These are phyloP conservation scores for Musca vetustissima DNA, from an alignment of 1,140 invertebrate species.

Conservation along the genomic window DNA sequence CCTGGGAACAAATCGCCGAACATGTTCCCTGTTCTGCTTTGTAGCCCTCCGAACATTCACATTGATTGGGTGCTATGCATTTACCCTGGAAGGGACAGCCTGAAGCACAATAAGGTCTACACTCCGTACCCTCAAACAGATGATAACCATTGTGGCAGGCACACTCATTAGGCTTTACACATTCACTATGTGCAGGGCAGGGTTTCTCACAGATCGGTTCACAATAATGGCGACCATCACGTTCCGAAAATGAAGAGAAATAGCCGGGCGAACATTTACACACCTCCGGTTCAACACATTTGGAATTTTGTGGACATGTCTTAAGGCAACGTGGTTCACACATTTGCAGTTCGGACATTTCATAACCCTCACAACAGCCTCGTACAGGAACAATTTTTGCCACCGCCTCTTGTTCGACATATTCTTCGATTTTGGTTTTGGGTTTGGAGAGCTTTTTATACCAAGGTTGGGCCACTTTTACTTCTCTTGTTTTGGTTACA, in stretches of 20 bases:
- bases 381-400: neutral
- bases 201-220: slow-evolving; percentile 14
- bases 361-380: slow-evolving; percentile 14
- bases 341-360: neutral
- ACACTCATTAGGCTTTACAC: slow-evolving; percentile 19
- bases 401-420: neutral
- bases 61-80: slow-evolving; percentile 13
- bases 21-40: neutral
- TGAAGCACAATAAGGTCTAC: neutral
- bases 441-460: neutral
- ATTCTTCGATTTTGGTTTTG: neutral
- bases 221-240: slow-evolving; percentile 15
- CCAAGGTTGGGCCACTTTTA: neutral
- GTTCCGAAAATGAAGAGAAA: neutral
- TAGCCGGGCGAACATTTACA: neutral
- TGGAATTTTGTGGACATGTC: neutral
- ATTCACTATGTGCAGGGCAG: neutral
- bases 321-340: slow-evolving; percentile 3
- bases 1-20: neutral
- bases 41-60: slow-evolving; percentile 5
- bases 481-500: neutral
- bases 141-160: slow-evolving; percentile 17
- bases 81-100: slow-evolving; percentile 7
- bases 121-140: neutral
- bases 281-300: neutral